Evolutionary conservation across 2,888 invertebrate species (phyloP).

Genomic region (Anaspis maculata): DNA sequence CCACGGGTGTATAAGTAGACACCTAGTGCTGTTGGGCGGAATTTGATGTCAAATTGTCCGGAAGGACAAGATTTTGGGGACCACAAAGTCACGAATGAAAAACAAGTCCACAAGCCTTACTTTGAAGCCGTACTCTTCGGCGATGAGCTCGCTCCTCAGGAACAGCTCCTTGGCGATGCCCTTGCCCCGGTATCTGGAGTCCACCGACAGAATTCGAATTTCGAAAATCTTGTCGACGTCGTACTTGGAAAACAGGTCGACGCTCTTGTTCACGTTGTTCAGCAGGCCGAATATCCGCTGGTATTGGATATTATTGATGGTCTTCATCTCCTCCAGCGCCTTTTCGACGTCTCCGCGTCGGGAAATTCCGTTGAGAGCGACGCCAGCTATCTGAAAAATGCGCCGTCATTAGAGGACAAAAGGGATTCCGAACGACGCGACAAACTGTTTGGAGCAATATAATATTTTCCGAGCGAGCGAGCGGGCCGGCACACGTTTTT

Average conservation of each 20-base stretch:
- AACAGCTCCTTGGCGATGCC: slow-evolving; percentile 69
- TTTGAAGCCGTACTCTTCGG: slow-evolving; percentile 59
- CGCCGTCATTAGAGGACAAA: slow-evolving; percentile 17
- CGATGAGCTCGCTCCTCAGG: slow-evolving; percentile 56
- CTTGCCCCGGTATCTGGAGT: slow-evolving; percentile 58
- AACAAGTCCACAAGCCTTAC: too few relatives aligned
- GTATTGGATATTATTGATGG: slow-evolving; percentile 60
- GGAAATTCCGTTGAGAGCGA: slow-evolving; percentile 69
- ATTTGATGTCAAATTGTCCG: too few relatives aligned
- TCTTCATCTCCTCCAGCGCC: slow-evolving; percentile 58
- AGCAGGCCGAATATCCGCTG: slow-evolving; percentile 72
- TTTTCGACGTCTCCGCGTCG: slow-evolving; percentile 63
- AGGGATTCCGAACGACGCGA: neutral
- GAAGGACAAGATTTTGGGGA: too few relatives aligned
- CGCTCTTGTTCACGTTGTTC: slow-evolving; percentile 58
- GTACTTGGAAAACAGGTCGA: slow-evolving; percentile 61
- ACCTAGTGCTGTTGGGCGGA: too few relatives aligned
- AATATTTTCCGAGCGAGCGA: too few relatives aligned
- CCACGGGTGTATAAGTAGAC: too few relatives aligned
- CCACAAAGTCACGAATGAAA: too few relatives aligned
- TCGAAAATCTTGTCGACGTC: slow-evolving; percentile 66
- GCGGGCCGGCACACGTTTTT: slow-evolving; percentile 2
- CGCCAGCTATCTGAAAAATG: slow-evolving; percentile 62
- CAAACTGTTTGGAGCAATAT: neutral
- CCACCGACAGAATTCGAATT: slow-evolving; percentile 72